A percentile compares a stretch with the other conserved stretches of the same genome.
These are phyloP conservation scores for human (Homo sapiens) DNA, from an alignment of 2,113 vertebrate species.

Conservation along the genomic window GRCh38 chr2:46733501-46734000, in stretches of 20 bases:
- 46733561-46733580: no score
- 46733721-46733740: not conserved
- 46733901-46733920: not conserved
- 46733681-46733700: not conserved
- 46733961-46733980: constrained; percentile 29
- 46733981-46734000: not conserved
- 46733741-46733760: constrained; percentile 3
- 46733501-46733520: no score
- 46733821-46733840: not conserved
- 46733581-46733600: no score
- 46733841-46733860: not conserved
- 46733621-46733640: not conserved
- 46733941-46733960: not conserved
- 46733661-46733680: constrained; percentile 10
- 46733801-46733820: not conserved
- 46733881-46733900: not conserved
- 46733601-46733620: not conserved
- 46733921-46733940: not conserved
- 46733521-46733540: no score
- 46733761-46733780: not conserved
- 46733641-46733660: not conserved
- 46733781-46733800: not conserved
- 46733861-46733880: not conserved
- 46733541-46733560: no score
- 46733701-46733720: constrained; percentile 10